Evolutionary conservation across 2,888 invertebrate species (phyloP).

Genomic region (Andricus curvator): DNA sequence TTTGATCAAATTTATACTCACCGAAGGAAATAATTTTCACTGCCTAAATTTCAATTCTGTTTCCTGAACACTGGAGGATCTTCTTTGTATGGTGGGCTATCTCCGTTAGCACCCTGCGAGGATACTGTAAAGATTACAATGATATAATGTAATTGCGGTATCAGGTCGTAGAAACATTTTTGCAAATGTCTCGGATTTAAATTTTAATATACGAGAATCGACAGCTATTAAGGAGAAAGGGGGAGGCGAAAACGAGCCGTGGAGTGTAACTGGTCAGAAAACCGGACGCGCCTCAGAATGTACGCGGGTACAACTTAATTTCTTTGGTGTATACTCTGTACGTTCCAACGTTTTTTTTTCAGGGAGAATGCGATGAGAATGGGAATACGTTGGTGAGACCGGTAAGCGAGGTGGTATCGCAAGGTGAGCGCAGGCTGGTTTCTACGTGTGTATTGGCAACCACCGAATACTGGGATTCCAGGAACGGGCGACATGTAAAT

Average conservation of each 20-base stretch:
- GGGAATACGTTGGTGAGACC: slow-evolving; percentile 24
- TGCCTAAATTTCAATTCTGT: background rate
- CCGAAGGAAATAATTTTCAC: background rate
- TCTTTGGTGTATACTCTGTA: slow-evolving; percentile 50
- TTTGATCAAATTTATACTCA: background rate
- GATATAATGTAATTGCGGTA: slow-evolving; percentile 53
- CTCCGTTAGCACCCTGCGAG: slow-evolving; percentile 12
- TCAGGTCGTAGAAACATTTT: slow-evolving; percentile 49
- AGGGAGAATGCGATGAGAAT: slow-evolving; percentile 40
- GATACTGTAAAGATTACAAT: background rate
- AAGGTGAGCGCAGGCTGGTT: background rate
- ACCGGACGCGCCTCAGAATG: slow-evolving; percentile 53
- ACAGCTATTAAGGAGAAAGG: slow-evolving; percentile 57
- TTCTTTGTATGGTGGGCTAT: slow-evolving; percentile 14
- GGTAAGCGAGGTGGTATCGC: background rate
- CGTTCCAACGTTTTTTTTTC: slow-evolving; percentile 48
- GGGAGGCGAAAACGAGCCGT: slow-evolving; percentile 43
- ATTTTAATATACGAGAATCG: slow-evolving; percentile 56
- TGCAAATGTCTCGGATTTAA: slow-evolving; percentile 42
- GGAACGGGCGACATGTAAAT: slow-evolving; percentile 68
- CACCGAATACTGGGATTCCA: slow-evolving; percentile 61
- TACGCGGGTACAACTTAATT: slow-evolving; percentile 59
- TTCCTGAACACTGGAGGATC: background rate
- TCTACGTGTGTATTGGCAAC: slow-evolving; percentile 29
- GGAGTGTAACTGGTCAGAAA: slow-evolving; percentile 52